A percentile compares a stretch with the other conserved stretches of the same genome.
These are phyloP conservation scores for Leucophora obtusa DNA, from an alignment of 2,888 invertebrate species.

Conservation along the genomic window DNA sequence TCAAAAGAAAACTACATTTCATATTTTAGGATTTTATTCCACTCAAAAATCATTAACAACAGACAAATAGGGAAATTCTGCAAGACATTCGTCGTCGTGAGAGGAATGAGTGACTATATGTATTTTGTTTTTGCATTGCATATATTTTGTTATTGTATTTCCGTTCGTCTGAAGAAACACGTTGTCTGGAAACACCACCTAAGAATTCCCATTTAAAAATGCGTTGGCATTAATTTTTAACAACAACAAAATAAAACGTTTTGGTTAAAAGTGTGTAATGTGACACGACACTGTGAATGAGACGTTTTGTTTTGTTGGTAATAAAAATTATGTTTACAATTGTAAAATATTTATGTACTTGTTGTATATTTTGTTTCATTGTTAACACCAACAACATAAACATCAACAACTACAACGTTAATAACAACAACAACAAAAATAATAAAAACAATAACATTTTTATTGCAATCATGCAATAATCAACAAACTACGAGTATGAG, in stretches of 20 bases:
- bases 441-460: neutral
- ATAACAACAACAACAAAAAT: neutral
- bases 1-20: neutral
- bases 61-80: neutral
- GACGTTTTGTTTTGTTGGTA: constrained; percentile 19
- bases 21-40: neutral
- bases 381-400: constrained; percentile 8
- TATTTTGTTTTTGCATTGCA: too few relatives aligned
- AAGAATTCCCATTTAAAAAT: neutral
- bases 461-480: constrained; percentile 42
- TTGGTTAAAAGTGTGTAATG: constrained; percentile 15
- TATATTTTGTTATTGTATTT: too few relatives aligned
- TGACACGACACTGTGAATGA: constrained; percentile 34
- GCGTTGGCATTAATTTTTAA: neutral
- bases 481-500: constrained; percentile 7
- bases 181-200: too few relatives aligned
- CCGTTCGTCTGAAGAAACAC: too few relatives aligned
- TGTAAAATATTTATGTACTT: constrained; percentile 29
- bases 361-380: constrained; percentile 18
- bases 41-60: neutral
- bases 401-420: constrained; percentile 9
- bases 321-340: constrained; percentile 36
- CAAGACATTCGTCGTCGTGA: too few relatives aligned
- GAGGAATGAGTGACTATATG: too few relatives aligned
- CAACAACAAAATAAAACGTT: too few relatives aligned